These are phyloP conservation scores for Encarsia formosa DNA, from an alignment of 2,888 invertebrate species.

Conservation along the genomic window DNA sequence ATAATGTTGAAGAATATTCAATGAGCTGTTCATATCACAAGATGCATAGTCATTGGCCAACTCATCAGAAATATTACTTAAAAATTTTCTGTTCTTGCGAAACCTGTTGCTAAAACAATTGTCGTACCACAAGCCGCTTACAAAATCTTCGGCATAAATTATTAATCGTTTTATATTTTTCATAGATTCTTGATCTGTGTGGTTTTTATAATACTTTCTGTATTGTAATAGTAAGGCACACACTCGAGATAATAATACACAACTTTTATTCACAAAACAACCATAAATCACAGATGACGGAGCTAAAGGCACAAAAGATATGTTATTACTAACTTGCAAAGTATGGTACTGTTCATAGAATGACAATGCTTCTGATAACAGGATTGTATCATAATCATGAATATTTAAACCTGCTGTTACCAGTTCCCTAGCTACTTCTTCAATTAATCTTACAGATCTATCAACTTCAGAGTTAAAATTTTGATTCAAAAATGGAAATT, in stretches of 20 bases:
- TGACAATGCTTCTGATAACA: constrained; percentile 38
- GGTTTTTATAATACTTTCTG: constrained; percentile 27
- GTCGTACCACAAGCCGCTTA: constrained; percentile 37
- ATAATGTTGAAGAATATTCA: constrained; percentile 39
- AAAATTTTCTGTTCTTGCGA: constrained; percentile 30
- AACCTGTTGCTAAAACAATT: constrained; percentile 30
- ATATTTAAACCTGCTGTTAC: constrained; percentile 38
- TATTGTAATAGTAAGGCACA: constrained; percentile 39
- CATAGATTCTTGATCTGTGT: constrained; percentile 17
- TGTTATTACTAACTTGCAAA: constrained; percentile 7
- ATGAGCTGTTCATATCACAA: constrained; percentile 30
- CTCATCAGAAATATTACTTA: constrained; percentile 31
- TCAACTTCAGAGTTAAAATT: constrained; percentile 30
- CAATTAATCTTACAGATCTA: constrained; percentile 34
- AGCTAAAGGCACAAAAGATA: constrained; percentile 37
- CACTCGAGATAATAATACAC: constrained; percentile 38
- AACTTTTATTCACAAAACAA: constrained; percentile 36
- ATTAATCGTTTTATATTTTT: constrained; percentile 27
- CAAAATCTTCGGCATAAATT: constrained; percentile 36
- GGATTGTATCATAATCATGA: constrained; percentile 32
- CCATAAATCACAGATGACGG: constrained; percentile 43
- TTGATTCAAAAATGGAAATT: constrained; percentile 41
- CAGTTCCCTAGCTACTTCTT: constrained; percentile 32
- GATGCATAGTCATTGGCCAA: constrained; percentile 28
- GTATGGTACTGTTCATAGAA: constrained; percentile 39